Percentiles rank a stretch among this genome's conserved stretches.
These are phyloP conservation scores for Donacobius atricapilla DNA, from an alignment of 2,113 vertebrate genomes.

Conservation along the genomic window DNA sequence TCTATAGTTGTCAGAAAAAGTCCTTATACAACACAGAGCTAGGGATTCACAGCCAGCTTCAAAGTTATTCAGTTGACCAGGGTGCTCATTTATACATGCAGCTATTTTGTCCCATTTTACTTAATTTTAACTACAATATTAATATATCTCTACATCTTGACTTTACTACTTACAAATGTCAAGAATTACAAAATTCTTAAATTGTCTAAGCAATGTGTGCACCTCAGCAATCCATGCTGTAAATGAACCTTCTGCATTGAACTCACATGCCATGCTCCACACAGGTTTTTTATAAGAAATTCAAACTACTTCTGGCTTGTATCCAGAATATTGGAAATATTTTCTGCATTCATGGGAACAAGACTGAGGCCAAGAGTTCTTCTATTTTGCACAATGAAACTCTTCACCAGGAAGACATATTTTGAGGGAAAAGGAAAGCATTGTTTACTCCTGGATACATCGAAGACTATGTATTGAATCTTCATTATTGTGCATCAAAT, in stretches of 20 bases:
- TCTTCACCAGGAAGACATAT: background rate
- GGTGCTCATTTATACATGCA: background rate
- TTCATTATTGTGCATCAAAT: background rate
- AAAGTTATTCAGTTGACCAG: background rate
- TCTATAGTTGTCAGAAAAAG: background rate
- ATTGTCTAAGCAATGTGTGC: background rate
- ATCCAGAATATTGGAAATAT: background rate
- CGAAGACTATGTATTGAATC: background rate
- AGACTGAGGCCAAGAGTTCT: background rate
- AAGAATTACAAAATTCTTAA: background rate
- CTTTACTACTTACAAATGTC: background rate
- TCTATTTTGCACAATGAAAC: background rate
- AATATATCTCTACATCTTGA: background rate
- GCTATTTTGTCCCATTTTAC: background rate
- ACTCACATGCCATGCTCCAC: background rate
- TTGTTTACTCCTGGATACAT: background rate
- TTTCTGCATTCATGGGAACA: background rate
- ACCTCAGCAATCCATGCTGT: background rate
- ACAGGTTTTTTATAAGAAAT: background rate
- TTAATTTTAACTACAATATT: background rate
- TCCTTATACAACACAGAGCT: background rate
- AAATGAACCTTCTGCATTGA: background rate
- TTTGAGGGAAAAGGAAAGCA: background rate
- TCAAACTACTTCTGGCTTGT: background rate
- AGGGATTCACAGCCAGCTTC: background rate